Conservation (phyloP, 2,113 vertebrate species). For the Campylomormyrus tamandua region DNA sequence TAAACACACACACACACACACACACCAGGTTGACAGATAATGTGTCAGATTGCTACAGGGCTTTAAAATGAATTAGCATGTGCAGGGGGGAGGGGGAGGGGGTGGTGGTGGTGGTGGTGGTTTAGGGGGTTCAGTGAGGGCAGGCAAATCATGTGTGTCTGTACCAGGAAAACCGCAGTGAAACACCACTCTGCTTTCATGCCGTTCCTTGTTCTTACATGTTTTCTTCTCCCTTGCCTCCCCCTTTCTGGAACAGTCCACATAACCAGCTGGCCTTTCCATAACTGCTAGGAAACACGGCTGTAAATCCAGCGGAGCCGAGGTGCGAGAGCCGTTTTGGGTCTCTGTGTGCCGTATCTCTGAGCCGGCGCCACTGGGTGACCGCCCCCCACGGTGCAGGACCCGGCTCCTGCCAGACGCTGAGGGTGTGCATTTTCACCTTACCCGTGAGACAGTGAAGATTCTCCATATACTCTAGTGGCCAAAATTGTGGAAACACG, state of each 20-base stretch:
- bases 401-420: neutral
- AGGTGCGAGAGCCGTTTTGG: neutral
- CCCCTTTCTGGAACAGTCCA: neutral
- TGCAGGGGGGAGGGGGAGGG: too few species aligned
- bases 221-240: neutral
- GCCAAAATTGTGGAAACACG: too few species aligned
- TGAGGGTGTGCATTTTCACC: neutral
- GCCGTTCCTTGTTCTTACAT: slow-evolving; percentile 10
- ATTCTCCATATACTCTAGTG: too few species aligned
- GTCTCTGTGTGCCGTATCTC: neutral
- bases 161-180: neutral
- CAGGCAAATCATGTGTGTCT: neutral
- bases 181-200: neutral
- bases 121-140: neutral
- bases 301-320: neutral
- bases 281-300: neutral
- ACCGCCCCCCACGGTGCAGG: neutral
- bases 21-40: neutral
- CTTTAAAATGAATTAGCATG: neutral
- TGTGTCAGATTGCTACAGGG: neutral
- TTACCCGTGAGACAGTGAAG: neutral
- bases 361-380: neutral
- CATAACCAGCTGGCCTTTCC: neutral
- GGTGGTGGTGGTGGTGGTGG: too few species aligned
- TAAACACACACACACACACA: neutral